phyloP scores from a whole-genome alignment of 2,888 invertebrate species.

The Parnassius orleans region DNA sequence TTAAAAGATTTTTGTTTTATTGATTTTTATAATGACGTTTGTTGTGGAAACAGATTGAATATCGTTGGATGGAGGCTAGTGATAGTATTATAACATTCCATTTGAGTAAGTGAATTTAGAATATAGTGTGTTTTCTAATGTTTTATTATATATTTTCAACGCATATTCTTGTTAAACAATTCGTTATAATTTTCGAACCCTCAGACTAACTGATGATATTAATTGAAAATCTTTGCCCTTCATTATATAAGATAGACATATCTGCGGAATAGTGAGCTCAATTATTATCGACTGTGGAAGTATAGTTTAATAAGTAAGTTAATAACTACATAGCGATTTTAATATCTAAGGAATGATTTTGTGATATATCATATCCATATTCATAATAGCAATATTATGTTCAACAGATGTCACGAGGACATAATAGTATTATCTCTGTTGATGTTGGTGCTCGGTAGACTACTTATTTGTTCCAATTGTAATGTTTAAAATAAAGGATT shows the following conservation, averaged over 20 bases:
- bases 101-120: not conserved
- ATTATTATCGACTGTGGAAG: constrained; percentile 4
- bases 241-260: not conserved
- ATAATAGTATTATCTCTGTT: not conserved
- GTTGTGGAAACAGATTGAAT: not conserved
- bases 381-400: not conserved
- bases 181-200: not conserved
- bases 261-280: not conserved
- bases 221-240: not conserved
- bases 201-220: not conserved
- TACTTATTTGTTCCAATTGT: constrained; percentile 18
- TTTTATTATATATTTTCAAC: not conserved
- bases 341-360: constrained; percentile 1
- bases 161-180: not conserved
- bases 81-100: not conserved
- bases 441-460: constrained; percentile 21
- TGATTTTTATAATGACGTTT: too few species aligned
- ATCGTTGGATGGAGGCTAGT: not conserved
- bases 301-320: not conserved
- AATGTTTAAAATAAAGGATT: constrained; percentile 9
- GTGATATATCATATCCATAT: constrained; percentile 7
- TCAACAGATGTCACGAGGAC: not conserved
- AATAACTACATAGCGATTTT: not conserved
- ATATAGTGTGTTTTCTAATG: not conserved
- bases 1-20: too few species aligned